Evolutionary conservation across 1,140 invertebrate species (phyloP).

Genomic region (Scaptomyza montana): DNA sequence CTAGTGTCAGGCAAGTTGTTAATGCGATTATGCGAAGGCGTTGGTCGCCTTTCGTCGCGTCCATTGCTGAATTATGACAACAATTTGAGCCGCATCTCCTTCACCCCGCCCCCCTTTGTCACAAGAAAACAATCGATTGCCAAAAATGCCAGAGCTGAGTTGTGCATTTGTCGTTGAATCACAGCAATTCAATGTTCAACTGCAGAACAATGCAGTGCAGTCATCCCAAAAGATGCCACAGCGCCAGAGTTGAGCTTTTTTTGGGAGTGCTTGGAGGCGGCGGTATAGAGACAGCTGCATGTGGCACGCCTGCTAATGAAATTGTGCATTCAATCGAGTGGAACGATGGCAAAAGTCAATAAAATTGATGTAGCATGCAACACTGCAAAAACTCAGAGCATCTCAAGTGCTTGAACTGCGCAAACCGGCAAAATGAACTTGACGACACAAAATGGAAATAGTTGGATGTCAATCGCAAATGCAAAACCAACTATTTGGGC

Average conservation of each 20-base stretch:
- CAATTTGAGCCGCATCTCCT: conserved; percentile 45
- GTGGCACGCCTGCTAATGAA: conserved; percentile 82
- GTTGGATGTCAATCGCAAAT: conserved; percentile 34
- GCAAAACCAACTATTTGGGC: conserved; percentile 34
- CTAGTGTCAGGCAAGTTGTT: conserved; percentile 54
- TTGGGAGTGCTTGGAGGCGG: no score
- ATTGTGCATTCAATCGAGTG: conserved; percentile 84
- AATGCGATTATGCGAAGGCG: conserved; percentile 56
- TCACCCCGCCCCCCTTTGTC: conserved; percentile 1
- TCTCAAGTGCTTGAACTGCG: not conserved
- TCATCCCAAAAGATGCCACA: conserved; percentile 43
- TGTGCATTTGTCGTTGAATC: conserved; percentile 52
- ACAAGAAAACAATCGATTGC: conserved; percentile 46
- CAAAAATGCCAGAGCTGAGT: conserved; percentile 3
- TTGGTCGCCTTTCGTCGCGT: not conserved
- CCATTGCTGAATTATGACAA: conserved; percentile 50
- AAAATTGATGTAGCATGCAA: conserved; percentile 82
- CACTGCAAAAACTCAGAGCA: conserved; percentile 17
- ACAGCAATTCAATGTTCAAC: conserved; percentile 62
- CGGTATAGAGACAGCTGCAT: conserved; percentile 55
- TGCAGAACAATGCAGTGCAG: conserved; percentile 41
- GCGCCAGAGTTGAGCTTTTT: not conserved
- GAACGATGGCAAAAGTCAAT: conserved; percentile 84
- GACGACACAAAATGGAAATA: conserved; percentile 56
- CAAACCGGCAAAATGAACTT: conserved; percentile 39